Conservation (phyloP, 1,140 invertebrate species). For the Atta colombica region DNA sequence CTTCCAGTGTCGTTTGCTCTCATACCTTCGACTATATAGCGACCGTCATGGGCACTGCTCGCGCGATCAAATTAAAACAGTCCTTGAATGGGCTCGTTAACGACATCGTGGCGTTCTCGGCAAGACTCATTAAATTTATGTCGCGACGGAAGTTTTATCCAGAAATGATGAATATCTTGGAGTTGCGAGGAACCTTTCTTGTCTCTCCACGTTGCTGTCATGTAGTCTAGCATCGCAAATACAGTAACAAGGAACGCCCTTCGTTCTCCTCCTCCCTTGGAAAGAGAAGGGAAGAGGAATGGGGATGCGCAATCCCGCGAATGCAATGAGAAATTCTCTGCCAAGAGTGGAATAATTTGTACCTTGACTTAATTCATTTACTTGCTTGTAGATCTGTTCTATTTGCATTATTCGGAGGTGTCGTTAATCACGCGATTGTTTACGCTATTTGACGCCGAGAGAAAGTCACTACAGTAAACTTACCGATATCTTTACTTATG, state of each 20-base stretch:
- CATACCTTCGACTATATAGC: slow-evolving; percentile 1
- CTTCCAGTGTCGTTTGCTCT: neutral
- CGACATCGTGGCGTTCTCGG: slow-evolving; percentile 65
- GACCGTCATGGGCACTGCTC: slow-evolving; percentile 41
- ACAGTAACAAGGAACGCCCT: neutral
- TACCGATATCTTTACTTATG: neutral
- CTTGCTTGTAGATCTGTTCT: slow-evolving; percentile 35
- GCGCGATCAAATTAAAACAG: slow-evolving; percentile 76
- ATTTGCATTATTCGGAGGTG: slow-evolving; percentile 41
- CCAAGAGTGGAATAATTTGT: slow-evolving; percentile 39
- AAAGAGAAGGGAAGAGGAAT: neutral
- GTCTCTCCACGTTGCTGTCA: slow-evolving; percentile 1
- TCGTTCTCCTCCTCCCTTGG: neutral
- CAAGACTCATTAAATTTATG: slow-evolving; percentile 78
- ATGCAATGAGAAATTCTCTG: slow-evolving; percentile 8
- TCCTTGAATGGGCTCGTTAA: slow-evolving; percentile 79
- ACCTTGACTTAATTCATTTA: slow-evolving; percentile 50
- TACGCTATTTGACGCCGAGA: slow-evolving; percentile 4
- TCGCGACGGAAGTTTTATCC: slow-evolving; percentile 49
- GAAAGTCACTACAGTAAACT: slow-evolving; percentile 14
- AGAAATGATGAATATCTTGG: slow-evolving; percentile 29
- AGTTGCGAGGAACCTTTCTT: slow-evolving; percentile 10
- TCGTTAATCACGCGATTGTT: slow-evolving; percentile 55
- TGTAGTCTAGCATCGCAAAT: slow-evolving; percentile 40
- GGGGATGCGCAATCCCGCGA: slow-evolving; percentile 10